Base-by-base conservation (phyloP, 2,797 vertebrate genomes). In the Holocentrus rufus region DNA sequence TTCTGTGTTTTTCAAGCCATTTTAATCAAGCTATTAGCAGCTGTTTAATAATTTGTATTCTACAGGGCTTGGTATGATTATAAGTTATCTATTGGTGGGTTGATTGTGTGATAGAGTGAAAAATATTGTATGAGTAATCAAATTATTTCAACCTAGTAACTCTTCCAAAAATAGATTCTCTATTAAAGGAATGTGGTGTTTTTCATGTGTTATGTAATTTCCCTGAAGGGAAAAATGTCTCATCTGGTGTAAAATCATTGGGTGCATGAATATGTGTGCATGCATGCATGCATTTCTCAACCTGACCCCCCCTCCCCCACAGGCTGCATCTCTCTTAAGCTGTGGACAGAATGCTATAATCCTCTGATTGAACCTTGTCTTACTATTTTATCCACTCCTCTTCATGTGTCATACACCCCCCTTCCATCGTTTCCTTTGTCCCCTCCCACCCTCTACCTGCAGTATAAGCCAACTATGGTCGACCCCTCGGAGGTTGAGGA, bases 401-500 rank as follows among this genome's bases (percentile, higher is more conserved):
- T 55, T 78, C 53, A 74, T 39, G 36, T 77, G 7, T 80, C 77
- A 80, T 65, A 47, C 34, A 60, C 59, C 46, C 55, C 54, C 56
- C 36, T 27, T 30, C 3, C 74, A 50, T 70, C 8, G 8, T 53
- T 56, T 36, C 44, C 42, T 49, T 15, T 17, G 42, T 31, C 11
- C 30, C 31, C 47, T 49, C 42, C 46, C 36, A 49, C 76, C 44
- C 49, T 83, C 36, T 17, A 2, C 70, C 80, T 69, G 61, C 86
- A 89, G 83, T 49, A 79, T 69, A 52, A 87, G 91, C 86, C 85
- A 87, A 89, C 80, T 73, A 95, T 95, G 93, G 94, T 95, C n/a
- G 94, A 95, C 90, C 93, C 94, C 74, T 92, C 93, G 59, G 93
- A 94, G 81, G 84, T 90, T 42, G 94, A 95, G 60, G 94, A 95